Conservation (phyloP, 2,888 invertebrate species). For the Dryococelus australis region DNA sequence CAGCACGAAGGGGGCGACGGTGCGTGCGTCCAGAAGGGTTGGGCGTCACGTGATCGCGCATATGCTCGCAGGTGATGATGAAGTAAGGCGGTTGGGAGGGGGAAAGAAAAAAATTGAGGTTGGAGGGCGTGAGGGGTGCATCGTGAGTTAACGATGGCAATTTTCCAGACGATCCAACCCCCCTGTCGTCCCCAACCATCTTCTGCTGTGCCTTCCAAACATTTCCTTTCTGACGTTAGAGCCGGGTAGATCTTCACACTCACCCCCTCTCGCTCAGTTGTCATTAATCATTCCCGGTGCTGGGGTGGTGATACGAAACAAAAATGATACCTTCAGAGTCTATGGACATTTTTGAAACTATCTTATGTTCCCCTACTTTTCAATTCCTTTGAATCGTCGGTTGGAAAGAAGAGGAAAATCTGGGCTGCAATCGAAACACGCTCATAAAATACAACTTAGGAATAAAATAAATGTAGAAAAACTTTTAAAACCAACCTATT, state of each 20-base stretch:
- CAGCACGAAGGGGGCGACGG: neutral
- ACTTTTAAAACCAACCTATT: too few species aligned
- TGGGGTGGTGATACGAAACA: neutral
- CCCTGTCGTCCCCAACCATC: neutral
- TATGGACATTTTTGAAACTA: neutral
- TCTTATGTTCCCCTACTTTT: neutral
- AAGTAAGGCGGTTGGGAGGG: neutral
- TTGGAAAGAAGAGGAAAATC: neutral
- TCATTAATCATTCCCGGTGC: neutral
- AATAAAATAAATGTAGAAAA: too few species aligned
- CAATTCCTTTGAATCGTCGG: neutral
- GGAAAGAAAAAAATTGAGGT: neutral
- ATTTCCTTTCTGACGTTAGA: neutral
- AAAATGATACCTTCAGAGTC: neutral
- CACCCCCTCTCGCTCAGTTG: neutral
- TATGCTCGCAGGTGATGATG: constrained; percentile 16
- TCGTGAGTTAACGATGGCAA: constrained; percentile 1
- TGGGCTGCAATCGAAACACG: too few species aligned
- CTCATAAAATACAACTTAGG: too few species aligned
- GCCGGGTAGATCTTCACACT: neutral
- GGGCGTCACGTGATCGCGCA: neutral
- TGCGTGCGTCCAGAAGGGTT: constrained; percentile 8
- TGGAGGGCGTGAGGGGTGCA: neutral
- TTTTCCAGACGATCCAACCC: neutral
- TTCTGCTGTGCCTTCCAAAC: neutral